Conservation (phyloP, 1,140 invertebrate genomes). For the Venustaconcha ellipsiformis region DNA sequence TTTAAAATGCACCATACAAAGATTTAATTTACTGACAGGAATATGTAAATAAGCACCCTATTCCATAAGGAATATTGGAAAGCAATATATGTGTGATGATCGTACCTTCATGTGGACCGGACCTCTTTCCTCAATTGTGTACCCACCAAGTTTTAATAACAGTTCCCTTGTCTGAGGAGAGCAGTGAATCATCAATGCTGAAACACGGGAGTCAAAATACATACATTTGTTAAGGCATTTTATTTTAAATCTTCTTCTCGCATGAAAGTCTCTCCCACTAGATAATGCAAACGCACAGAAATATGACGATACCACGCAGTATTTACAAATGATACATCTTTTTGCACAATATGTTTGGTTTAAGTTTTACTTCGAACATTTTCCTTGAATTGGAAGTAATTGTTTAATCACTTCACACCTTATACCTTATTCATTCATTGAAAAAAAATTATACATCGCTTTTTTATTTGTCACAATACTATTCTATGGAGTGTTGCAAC, state of each 20-base stretch:
- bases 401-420: no score
- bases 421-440: no score
- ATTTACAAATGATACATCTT: background rate
- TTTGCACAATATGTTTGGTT: background rate
- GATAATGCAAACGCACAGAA: background rate
- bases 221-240: background rate
- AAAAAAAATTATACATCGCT: no score
- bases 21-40: background rate
- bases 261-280: background rate
- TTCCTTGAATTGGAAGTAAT: background rate
- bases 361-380: background rate
- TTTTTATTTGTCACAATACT: no score
- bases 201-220: slow-evolving; percentile 30
- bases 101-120: slow-evolving; percentile 85
- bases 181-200: slow-evolving; percentile 88
- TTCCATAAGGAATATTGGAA: background rate
- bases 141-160: slow-evolving; percentile 84
- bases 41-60: background rate
- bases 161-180: slow-evolving; percentile 79
- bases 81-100: background rate
- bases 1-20: background rate
- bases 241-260: background rate
- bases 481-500: no score
- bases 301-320: background rate
- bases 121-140: slow-evolving; percentile 85